phyloP scores from a whole-genome alignment of 2,113 vertebrate species.

The Strix uralensis region DNA sequence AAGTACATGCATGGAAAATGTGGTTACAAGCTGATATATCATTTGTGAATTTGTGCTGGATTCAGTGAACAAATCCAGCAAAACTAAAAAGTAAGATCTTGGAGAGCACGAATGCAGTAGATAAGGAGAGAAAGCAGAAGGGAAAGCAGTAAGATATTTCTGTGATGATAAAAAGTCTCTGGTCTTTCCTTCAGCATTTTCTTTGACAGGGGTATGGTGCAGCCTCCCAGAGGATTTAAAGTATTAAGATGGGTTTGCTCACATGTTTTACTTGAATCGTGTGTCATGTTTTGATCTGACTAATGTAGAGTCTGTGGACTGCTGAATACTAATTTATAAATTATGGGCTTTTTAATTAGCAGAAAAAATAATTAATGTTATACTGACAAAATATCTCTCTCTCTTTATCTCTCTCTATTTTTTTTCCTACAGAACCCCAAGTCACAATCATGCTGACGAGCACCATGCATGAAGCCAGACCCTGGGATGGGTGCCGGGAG shows the following conservation, averaged over 20 bases:
- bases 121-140: neutral
- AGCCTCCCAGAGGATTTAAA: neutral
- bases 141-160: neutral
- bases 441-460: fast-evolving
- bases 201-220: neutral
- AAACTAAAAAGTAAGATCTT: neutral
- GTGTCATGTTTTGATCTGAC: neutral
- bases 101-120: neutral
- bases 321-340: neutral
- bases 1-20: fast-evolving
- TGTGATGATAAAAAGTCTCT: neutral
- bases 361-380: neutral
- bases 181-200: neutral
- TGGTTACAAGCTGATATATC: too few species aligned
- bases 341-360: neutral
- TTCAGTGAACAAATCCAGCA: neutral
- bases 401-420: too few species aligned
- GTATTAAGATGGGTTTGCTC: neutral
- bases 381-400: neutral
- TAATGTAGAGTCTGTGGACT: neutral
- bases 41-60: neutral
- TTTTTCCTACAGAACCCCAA: neutral
- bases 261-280: fast-evolving
- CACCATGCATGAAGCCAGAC: too few species aligned
- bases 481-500: fast-evolving